Evolutionary conservation across 2,888 invertebrate species (phyloP).

Genomic region (Endotricha flammealis): DNA sequence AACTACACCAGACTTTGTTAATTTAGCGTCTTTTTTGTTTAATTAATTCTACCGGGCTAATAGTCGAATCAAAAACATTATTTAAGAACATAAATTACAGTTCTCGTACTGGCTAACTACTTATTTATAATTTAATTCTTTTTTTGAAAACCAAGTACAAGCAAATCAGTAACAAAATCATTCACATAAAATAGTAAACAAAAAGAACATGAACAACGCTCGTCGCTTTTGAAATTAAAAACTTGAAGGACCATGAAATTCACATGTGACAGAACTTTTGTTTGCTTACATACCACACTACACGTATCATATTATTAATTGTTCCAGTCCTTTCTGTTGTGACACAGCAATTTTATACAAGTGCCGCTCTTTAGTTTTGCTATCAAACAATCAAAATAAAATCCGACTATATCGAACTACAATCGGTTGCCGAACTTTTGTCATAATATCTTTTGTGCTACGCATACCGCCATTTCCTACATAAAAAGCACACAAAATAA

Average conservation of each 20-base stretch:
- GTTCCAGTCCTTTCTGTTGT: conserved; percentile 37
- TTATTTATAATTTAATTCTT: no score
- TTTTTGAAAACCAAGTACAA: no score
- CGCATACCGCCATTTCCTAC: conserved; percentile 40
- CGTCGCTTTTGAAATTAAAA: conserved; percentile 22
- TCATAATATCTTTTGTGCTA: conserved; percentile 45
- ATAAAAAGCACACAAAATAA: conserved; percentile 34
- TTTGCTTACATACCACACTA: no score
- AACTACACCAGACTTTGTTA: no score
- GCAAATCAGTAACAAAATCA: no score
- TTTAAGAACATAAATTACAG: no score
- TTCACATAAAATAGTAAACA: no score
- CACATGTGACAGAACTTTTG: conserved; percentile 29
- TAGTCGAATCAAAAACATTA: no score
- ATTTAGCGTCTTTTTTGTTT: no score
- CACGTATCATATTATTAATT: conserved; percentile 44
- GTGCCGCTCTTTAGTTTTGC: conserved; percentile 51
- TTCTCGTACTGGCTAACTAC: no score
- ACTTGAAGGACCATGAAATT: conserved; percentile 17
- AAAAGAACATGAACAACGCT: conserved; percentile 10
- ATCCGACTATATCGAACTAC: conserved; percentile 43
- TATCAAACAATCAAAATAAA: conserved; percentile 69
- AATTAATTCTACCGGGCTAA: no score
- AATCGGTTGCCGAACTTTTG: conserved; percentile 58
- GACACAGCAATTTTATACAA: conserved; percentile 50